phyloP scores from a whole-genome alignment of 2,797 vertebrate species.

The Intellagama lesueurii region DNA sequence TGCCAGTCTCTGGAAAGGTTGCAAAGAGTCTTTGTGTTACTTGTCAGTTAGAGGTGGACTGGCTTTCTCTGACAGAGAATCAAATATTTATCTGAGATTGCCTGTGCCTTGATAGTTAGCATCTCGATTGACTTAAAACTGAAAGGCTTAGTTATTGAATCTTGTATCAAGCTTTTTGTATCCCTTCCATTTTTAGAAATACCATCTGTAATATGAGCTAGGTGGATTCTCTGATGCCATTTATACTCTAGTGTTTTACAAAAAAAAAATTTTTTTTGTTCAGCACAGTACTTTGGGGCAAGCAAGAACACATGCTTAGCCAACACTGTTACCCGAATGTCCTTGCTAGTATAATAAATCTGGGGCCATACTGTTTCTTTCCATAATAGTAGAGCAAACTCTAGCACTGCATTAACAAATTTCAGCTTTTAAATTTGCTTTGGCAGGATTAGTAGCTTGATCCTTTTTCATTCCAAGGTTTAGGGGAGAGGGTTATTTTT shows the following conservation, averaged over 20 bases:
- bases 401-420: background rate
- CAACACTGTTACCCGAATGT: background rate
- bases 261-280: conserved; percentile 20
- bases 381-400: background rate
- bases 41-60: conserved; percentile 54
- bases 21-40: conserved; percentile 60
- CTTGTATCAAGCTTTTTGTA: conserved; percentile 26
- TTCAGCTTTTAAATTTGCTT: background rate
- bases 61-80: conserved; percentile 41
- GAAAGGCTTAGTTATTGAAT: conserved; percentile 37
- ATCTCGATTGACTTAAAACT: conserved; percentile 51
- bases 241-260: conserved; percentile 52
- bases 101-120: conserved; percentile 59
- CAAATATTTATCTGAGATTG: conserved; percentile 55
- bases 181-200: conserved; percentile 57
- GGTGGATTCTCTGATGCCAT: conserved; percentile 36
- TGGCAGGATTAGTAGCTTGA: background rate
- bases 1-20: conserved; percentile 66
- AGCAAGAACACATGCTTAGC: background rate
- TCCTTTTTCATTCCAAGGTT: background rate
- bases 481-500: conserved; percentile 1
- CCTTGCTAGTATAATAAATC: conserved; percentile 35
- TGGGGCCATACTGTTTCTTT: conserved; percentile 6
- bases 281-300: background rate
- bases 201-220: conserved; percentile 41